Evolutionary conservation across 2,888 invertebrate genomes (phyloP), one percentile per base, ranked within the genome.

Genomic region (Habrosyne pyritoides): DNA sequence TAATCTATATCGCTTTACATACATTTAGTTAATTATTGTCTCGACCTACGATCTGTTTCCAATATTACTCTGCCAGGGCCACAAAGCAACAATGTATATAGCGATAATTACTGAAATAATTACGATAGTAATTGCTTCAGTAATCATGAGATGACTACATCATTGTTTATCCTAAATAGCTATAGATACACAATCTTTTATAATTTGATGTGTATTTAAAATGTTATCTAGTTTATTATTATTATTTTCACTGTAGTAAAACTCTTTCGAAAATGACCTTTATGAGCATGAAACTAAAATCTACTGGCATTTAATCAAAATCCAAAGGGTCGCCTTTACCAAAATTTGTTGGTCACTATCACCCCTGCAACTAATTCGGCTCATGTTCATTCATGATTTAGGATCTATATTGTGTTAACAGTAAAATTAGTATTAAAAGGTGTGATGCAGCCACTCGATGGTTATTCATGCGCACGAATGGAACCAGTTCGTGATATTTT

Each of bases 401-500:
- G 83, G 87, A 87, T 60, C 68, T 60, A 75, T 79, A 86, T 87
- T 87, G 84, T 88, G 81, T 85, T 85, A 86, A 83, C 82, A 84
- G 75, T 69, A 71, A 89, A 89, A 91, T 91, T 91, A 91, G 87
- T 84, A 83, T 77, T 73, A 81, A 89, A 90, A 91, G 91, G 91
- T 91, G 91, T 81, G 81, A 86, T 71, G 77, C 84, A 85, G 82
- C 79, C 78, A 81, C 87, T 86, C 83, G 64, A 83, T 73, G 70
- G 67, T 76, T 82, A 89, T 89, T 88, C 86, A 84, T 77, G 77
- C 67, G 74, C 85, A 86, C 84, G 86, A 69, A 81, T 79, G 67
- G 73, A 84, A 84, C 83, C 83, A 77, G 86, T 82, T 74, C 63
- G 61, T 78, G 77, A 79, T 83, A 76, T 81, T 84, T 80, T 80